Base-by-base conservation (phyloP, 2,113 vertebrate species). In the Syngnathoides biaculeatus region DNA sequence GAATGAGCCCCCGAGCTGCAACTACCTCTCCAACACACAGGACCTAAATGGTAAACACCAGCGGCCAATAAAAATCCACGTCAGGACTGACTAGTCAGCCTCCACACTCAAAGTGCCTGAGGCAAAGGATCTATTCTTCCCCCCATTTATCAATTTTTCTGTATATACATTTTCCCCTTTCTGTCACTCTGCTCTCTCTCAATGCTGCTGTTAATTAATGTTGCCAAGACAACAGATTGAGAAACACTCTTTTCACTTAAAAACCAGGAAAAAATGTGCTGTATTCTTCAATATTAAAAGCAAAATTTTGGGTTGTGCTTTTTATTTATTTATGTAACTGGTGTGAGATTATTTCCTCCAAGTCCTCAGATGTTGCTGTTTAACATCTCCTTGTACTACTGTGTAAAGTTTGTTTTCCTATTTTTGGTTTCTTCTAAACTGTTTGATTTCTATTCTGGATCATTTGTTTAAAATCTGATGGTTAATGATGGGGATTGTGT, bases 101-200 rank as follows among this genome's bases (percentile, higher is more conserved):
- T 87, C 82, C 71, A 77, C 73, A 82, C 82, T 79, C 78, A 88
- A 57, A 90, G 89, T 90, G 89, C 89, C 89, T 90, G 86, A 87
- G 86, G 84, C 86, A 69, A 77, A 78, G 52, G 22, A 17, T 52
- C 43, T 58, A 24, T 67, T 45, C 40, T 60, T 50, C 48, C 7
- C 47, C 69, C 69, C 73, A 19, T 48, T 48, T 5, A 4, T 48
- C n/a, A n/a, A 5, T 48, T 48, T 70, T 76, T 63, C 5, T 60
- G 66, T 60, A 68, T 53, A 9, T 12, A 68, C 73, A 57, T 5
- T 62, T 69, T 59, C 66, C 40, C 39, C 38, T 53, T 65, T 65
- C 20, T 79, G 73, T 81, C 68, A 74, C 78, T 67, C 71, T 70
- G 81, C 40, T 84, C 75, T 67, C 55, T 78, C 78, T 75, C 48